These are phyloP conservation scores for Rousettus madagascariensis DNA, from an alignment of 2,797 vertebrate genomes.

Conservation along the genomic window DNA sequence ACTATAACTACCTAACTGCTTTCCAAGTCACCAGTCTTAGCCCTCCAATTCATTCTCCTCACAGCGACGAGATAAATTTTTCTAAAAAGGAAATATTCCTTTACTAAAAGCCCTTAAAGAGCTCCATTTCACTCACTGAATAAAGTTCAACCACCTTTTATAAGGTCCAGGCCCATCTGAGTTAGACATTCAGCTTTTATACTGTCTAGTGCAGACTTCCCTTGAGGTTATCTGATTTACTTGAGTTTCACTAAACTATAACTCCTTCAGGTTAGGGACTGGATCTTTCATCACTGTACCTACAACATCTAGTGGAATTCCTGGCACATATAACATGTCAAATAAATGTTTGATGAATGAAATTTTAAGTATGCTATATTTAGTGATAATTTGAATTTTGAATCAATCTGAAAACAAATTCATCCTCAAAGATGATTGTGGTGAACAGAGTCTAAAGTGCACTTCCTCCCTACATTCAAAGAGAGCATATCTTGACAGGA, in stretches of 20 bases:
- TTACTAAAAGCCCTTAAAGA: slow-evolving; percentile 13
- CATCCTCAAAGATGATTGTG: slow-evolving; percentile 4
- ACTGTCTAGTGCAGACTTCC: neutral
- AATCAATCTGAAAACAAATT: slow-evolving; percentile 59
- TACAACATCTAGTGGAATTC: neutral
- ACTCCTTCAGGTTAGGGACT: slow-evolving; percentile 24
- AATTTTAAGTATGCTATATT: slow-evolving; percentile 26
- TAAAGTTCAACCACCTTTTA: slow-evolving; percentile 15
- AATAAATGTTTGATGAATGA: slow-evolving; percentile 34
- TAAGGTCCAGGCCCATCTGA: neutral
- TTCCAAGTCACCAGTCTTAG: neutral
- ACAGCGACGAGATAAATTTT: neutral
- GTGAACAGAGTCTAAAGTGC: slow-evolving; percentile 26
- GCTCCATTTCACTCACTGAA: neutral
- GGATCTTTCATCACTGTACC: slow-evolving; percentile 33
- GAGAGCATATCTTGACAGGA: slow-evolving; percentile 3
- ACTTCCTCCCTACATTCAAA: neutral
- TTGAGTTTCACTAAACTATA: slow-evolving; percentile 18
- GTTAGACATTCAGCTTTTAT: slow-evolving; percentile 14
- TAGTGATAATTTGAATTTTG: slow-evolving; percentile 20
- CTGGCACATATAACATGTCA: neutral
- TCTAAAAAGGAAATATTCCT: slow-evolving; percentile 31
- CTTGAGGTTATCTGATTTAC: neutral
- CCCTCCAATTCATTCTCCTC: slow-evolving; percentile 4
- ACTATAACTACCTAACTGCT: neutral